Evolutionary conservation across 2,113 vertebrate genomes (phyloP).

Genomic region (Pluvianellus socialis): DNA sequence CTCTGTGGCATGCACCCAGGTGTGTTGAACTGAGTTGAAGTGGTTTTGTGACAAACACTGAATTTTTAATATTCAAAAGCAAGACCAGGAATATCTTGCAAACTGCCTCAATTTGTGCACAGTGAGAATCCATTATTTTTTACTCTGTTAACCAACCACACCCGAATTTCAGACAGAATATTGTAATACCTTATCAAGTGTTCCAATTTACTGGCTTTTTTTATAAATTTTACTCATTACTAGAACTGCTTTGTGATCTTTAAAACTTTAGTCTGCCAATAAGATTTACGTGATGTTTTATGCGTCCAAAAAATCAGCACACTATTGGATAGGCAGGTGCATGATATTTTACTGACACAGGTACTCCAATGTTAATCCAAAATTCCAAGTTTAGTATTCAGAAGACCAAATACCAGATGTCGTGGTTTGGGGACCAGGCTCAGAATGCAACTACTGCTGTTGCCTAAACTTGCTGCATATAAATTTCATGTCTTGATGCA

Average conservation of each 20-base stretch:
- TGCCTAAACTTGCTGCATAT: neutral
- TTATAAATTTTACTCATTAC: neutral
- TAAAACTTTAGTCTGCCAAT: neutral
- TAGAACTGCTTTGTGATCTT: neutral
- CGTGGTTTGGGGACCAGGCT: neutral
- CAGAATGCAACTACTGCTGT: neutral
- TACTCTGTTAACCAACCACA: neutral
- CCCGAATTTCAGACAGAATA: neutral
- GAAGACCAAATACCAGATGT: neutral
- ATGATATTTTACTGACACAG: neutral
- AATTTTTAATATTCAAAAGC: constrained; percentile 39
- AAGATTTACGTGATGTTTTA: neutral
- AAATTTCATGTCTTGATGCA: neutral
- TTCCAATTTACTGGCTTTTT: neutral
- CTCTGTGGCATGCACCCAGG: constrained; percentile 40
- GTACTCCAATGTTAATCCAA: neutral
- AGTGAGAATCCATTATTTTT: neutral
- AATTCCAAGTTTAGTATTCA: neutral
- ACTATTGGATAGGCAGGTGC: neutral
- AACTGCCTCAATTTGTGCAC: neutral
- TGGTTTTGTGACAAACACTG: constrained; percentile 20
- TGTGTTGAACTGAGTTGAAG: constrained; percentile 46
- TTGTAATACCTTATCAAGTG: neutral
- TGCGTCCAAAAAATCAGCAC: neutral
- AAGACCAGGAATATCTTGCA: neutral